These are phyloP conservation scores for Amphiura filiformis DNA, from an alignment of 35 echinoderm and acorn worm genomes.

Conservation along the genomic window DNA sequence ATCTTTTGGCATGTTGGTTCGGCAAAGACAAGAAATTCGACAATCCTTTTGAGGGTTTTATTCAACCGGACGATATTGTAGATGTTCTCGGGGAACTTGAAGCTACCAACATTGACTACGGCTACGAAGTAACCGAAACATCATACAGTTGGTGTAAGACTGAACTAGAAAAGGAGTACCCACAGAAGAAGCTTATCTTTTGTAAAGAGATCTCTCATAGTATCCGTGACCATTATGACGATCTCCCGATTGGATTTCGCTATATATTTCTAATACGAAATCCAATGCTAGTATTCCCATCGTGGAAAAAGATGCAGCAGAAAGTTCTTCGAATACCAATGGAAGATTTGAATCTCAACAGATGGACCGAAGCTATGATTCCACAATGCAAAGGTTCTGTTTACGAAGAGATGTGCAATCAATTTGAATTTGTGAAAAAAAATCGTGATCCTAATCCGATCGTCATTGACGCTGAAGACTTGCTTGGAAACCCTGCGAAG, in stretches of 20 bases:
- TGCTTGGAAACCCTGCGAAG: slow-evolving; percentile 13
- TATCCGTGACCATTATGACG: background rate
- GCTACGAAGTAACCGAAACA: background rate
- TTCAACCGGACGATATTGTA: background rate
- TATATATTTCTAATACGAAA: background rate
- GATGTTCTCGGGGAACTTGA: background rate
- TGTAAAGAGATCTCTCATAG: background rate
- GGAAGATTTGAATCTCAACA: background rate
- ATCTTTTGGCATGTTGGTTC: background rate
- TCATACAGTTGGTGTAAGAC: background rate
- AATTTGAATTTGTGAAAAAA: slow-evolving; percentile 4
- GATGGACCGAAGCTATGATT: background rate
- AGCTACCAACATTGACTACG: background rate
- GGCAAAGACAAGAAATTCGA: background rate
- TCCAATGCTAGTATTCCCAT: background rate
- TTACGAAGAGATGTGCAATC: background rate
- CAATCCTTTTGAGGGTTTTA: background rate
- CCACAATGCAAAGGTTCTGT: background rate
- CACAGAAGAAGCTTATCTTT: background rate
- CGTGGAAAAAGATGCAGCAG: background rate
- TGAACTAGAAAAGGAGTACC: background rate
- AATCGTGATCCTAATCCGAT: slow-evolving; percentile 30
- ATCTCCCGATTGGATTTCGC: background rate
- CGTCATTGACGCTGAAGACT: slow-evolving; percentile 62
- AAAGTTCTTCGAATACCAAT: background rate